Evolutionary conservation across 1,140 invertebrate genomes (phyloP), one percentile per base, ranked within the genome.

Genomic region (Pseudoatta argentina): DNA sequence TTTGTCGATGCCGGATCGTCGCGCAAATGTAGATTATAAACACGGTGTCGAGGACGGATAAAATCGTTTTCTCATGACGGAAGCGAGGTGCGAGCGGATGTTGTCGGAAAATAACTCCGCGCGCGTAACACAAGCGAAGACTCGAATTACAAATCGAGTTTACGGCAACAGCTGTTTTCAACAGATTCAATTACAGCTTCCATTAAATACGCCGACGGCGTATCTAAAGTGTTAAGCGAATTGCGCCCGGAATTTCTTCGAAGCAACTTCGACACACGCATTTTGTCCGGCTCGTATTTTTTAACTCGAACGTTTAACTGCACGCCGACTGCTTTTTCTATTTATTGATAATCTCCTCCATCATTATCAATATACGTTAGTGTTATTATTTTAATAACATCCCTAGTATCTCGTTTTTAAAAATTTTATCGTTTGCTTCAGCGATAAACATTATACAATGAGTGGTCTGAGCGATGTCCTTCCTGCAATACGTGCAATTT

Each of bases 121-220:
- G 77, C 48, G 53, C 53, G 64, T 59, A 18, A 44, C 30, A 24
- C 55, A 67, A 69, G 67, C 77, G 55, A 86, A 30, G 63, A 51
- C 39, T 81, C 64, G 34, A 30, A 48, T 78, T 81, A 67, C 85
- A 81, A 57, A 86, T 83, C 27, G 79, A 83, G 69, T 83, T 82
- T 83, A 59, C 72, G 69, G 27, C 69, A 73, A 73, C 79, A 83
- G 79, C 69, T 83, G 79, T 18, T 14, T 75, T n/a, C 39, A 24
- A 18, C 55, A 75, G 79, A 83, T 83, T 83, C 55, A 63, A 83
- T 83, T 83, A 83, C 79, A 61, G 79, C 55, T 75, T 61, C 69
- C 55, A 57, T 82, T 73, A 48, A 72, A 73, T 61, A 73, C 44
- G 75, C 4, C 59, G 39, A 69, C 53, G 18, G 7, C n/a, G 48